Evolutionary conservation across 2,888 invertebrate species (phyloP).

Genomic region (Phoenoteleia sp.): DNA sequence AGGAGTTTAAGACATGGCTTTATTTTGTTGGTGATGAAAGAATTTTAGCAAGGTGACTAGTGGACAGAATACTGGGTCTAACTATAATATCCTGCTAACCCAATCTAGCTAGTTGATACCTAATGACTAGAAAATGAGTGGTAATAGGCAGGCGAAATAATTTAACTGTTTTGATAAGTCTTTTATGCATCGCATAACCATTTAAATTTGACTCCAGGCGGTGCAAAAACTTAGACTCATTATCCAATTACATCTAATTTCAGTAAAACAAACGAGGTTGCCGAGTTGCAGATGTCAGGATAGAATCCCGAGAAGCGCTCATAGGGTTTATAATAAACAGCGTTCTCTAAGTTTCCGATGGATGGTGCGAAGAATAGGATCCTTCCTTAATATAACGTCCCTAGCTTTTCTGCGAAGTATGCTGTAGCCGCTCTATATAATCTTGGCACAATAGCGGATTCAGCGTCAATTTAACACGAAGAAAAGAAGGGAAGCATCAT

Average conservation of each 20-base stretch:
- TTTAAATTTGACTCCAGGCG: constrained; percentile 54
- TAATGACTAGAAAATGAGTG: constrained; percentile 47
- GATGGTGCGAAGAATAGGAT: constrained; percentile 68
- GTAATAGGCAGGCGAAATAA: constrained; percentile 52
- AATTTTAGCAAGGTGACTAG: too few relatives aligned
- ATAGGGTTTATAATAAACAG: constrained; percentile 76
- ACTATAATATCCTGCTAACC: not conserved
- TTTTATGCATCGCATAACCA: constrained; percentile 54
- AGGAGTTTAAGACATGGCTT: too few relatives aligned
- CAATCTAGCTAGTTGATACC: constrained; percentile 4
- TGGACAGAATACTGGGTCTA: too few relatives aligned
- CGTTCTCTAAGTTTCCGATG: constrained; percentile 54
- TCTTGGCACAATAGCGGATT: constrained; percentile 67
- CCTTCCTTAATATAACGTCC: constrained; percentile 53
- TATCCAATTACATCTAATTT: constrained; percentile 84
- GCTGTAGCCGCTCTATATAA: constrained; percentile 55
- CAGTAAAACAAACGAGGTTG: constrained; percentile 83
- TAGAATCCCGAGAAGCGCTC: constrained; percentile 71
- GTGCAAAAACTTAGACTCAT: constrained; percentile 69
- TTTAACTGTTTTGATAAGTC: constrained; percentile 71
- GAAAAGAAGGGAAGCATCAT: constrained; percentile 53
- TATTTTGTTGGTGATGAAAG: too few relatives aligned
- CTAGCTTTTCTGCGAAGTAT: constrained; percentile 64
- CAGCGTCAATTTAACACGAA: constrained; percentile 67
- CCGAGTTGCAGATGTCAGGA: constrained; percentile 85